These are phyloP conservation scores for Theonella swinhoei DNA, from an alignment of 37 sponge, comb jelly and placozoan genomes.

Conservation along the genomic window DNA sequence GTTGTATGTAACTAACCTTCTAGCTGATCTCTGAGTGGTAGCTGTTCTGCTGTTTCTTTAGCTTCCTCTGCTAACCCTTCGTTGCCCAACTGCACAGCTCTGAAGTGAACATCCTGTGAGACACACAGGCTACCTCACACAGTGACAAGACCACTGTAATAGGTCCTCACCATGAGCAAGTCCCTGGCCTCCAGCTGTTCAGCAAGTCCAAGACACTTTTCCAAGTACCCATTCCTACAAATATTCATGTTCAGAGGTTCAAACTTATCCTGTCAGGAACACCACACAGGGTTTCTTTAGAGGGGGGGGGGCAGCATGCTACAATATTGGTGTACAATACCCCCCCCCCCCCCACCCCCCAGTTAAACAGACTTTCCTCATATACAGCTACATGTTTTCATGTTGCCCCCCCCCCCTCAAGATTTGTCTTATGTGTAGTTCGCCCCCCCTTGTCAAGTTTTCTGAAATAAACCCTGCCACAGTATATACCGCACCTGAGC, in stretches of 20 bases:
- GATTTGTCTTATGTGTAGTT: too few species aligned
- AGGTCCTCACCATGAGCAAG: constrained; percentile 62
- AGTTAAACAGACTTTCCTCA: too few species aligned
- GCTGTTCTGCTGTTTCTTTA: constrained; percentile 42
- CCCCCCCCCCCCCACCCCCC: too few species aligned
- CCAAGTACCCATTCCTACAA: constrained; percentile 46
- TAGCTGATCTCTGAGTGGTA: background rate
- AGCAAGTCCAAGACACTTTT: constrained; percentile 64
- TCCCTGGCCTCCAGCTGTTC: constrained; percentile 54
- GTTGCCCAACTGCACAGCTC: constrained; percentile 40
- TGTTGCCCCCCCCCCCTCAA: too few species aligned
- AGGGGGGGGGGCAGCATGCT: background rate
- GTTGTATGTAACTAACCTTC: too few species aligned
- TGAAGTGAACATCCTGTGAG: constrained; percentile 64
- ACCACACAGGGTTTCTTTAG: too few species aligned
- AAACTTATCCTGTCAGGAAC: too few species aligned
- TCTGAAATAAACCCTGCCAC: too few species aligned
- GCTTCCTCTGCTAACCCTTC: constrained; percentile 45
- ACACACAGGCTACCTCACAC: background rate
- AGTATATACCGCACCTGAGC: constrained; percentile 29
- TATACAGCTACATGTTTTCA: too few species aligned
- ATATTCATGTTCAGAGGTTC: background rate
- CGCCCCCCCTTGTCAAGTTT: too few species aligned
- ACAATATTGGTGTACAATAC: background rate
- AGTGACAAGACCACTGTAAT: background rate